phyloP scores from a whole-genome alignment of 2,888 invertebrate genomes.

The Cabera pusaria region DNA sequence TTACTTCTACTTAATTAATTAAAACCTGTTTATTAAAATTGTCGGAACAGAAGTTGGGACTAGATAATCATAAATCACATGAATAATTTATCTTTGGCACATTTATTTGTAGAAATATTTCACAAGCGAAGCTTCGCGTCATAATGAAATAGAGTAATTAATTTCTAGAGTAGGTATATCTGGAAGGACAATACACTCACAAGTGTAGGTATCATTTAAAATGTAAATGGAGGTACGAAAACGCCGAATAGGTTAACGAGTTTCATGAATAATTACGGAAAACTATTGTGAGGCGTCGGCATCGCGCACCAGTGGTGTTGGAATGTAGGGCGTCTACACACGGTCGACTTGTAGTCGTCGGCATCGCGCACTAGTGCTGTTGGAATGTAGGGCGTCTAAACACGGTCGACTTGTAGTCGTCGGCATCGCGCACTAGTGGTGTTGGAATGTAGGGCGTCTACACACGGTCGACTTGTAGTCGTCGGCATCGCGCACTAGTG shows the following conservation, averaged over 20 bases:
- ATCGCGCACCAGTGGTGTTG: constrained; percentile 19
- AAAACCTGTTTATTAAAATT: constrained; percentile 30
- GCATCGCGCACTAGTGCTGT: too few species aligned
- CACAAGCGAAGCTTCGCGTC: constrained; percentile 53
- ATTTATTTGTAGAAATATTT: constrained; percentile 41
- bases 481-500: too few species aligned
- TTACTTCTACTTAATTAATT: constrained; percentile 36
- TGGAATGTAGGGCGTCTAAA: too few species aligned
- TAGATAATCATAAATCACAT: constrained; percentile 24
- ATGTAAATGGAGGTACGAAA: constrained; percentile 49
- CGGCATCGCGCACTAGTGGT: constrained; percentile 20
- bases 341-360: too few species aligned
- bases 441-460: constrained; percentile 22
- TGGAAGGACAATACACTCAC: constrained; percentile 49
- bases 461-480: too few species aligned
- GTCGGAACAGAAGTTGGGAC: constrained; percentile 31
- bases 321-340: constrained; percentile 25
- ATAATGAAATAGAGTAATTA: constrained; percentile 45
- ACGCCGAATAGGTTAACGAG: constrained; percentile 46
- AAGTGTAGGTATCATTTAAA: constrained; percentile 48
- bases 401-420: too few species aligned
- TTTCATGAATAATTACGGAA: constrained; percentile 50
- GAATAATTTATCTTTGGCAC: constrained; percentile 58
- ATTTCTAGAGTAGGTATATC: constrained; percentile 41
- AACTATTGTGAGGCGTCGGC: constrained; percentile 45